These are phyloP conservation scores for Leucania comma DNA, from an alignment of 2,888 invertebrate genomes.

Conservation along the genomic window DNA sequence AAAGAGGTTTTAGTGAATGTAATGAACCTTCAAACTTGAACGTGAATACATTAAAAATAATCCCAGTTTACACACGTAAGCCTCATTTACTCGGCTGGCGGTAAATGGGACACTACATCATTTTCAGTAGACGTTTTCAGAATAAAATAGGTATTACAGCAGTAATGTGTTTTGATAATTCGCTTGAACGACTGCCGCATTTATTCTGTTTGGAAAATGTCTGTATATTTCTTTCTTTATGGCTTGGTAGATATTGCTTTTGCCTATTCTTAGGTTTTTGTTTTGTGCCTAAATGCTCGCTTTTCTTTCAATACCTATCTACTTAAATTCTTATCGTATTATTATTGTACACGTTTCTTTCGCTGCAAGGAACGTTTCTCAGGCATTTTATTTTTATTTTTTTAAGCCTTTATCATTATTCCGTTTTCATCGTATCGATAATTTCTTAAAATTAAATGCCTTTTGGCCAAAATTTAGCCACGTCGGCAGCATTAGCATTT, in stretches of 20 bases:
- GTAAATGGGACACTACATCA: conserved; percentile 60
- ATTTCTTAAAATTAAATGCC: too few relatives aligned
- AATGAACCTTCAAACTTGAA: conserved; percentile 60
- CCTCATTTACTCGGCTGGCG: conserved; percentile 46
- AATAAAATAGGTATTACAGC: conserved; percentile 52
- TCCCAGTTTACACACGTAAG: conserved; percentile 61
- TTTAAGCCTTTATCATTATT: neutral
- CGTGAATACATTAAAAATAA: conserved; percentile 65
- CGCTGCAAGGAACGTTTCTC: too few relatives aligned
- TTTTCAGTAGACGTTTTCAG: conserved; percentile 51
- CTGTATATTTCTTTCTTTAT: conserved; percentile 35
- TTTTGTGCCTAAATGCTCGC: neutral
- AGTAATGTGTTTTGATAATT: conserved; percentile 59
- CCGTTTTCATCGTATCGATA: too few relatives aligned
- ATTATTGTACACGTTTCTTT: too few relatives aligned
- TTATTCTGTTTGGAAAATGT: conserved; percentile 44
- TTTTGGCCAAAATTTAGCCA: too few relatives aligned
- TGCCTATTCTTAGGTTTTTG: conserved; percentile 2
- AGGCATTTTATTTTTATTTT: neutral
- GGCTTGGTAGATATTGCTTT: conserved; percentile 10
- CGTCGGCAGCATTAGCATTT: too few relatives aligned
- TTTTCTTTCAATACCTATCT: neutral
- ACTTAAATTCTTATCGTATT: neutral
- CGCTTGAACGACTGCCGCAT: conserved; percentile 35
- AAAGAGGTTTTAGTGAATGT: conserved; percentile 51